Evolutionary conservation across 92 coral and sea anemone species (phyloP).

Genomic region (Parazoanthus darwini): DNA sequence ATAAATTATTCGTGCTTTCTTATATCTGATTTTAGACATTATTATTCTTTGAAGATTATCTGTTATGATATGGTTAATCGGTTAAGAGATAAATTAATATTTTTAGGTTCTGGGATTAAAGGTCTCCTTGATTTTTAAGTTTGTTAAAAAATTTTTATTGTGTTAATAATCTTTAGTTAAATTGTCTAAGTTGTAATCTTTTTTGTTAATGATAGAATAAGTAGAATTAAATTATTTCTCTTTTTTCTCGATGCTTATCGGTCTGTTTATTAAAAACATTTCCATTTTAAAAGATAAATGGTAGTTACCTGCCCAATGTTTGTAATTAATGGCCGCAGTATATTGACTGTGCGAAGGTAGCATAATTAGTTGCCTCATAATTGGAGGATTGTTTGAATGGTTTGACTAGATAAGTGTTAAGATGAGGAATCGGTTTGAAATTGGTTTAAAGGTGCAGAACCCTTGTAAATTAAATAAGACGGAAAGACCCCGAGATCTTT

Average conservation of each 20-base stretch:
- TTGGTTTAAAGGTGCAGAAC: neutral
- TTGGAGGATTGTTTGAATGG: constrained; percentile 7
- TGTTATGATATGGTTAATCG: neutral
- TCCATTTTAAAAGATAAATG: neutral
- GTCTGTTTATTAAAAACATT: constrained; percentile 27
- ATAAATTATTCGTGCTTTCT: neutral
- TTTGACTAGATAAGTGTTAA: constrained; percentile 9
- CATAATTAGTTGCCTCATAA: constrained; percentile 22
- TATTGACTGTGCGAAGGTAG: constrained; percentile 14
- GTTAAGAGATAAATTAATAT: neutral
- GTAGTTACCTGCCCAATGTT: neutral
- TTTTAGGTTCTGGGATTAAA: constrained; percentile 4
- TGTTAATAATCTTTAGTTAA: no score
- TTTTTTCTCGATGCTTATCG: neutral
- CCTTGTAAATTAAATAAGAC: neutral
- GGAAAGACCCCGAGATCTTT: constrained; percentile 23
- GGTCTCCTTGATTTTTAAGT: constrained; percentile 7
- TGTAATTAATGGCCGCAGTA: constrained; percentile 13
- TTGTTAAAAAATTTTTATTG: constrained; percentile 4
- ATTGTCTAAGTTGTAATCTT: no score
- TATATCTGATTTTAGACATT: constrained; percentile 4
- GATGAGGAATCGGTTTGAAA: no score
- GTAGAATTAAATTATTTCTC: neutral
- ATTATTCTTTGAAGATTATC: neutral
- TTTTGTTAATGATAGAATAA: neutral